Evolutionary conservation across 2,113 vertebrate species (phyloP).

Genomic region (Solea senegalensis): DNA sequence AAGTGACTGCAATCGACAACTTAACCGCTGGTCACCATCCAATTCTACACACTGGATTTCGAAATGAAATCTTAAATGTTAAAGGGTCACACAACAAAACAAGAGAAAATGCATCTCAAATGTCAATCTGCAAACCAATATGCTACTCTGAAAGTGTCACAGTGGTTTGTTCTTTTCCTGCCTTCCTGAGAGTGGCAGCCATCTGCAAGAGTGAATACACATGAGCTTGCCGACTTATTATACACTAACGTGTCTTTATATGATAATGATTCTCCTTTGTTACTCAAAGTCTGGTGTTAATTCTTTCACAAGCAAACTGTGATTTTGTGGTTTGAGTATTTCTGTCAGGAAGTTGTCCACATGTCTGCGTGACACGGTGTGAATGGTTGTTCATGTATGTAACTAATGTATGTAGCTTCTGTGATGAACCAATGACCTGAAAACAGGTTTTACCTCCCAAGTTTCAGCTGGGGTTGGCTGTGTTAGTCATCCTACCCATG

Average conservation of each 20-base stretch:
- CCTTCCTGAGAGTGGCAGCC: not conserved
- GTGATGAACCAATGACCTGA: no score
- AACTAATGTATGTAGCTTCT: no score
- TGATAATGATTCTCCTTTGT: slow-evolving; percentile 49
- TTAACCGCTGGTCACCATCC: not conserved
- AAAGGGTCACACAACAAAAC: no score
- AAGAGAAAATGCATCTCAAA: not conserved
- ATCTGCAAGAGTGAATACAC: not conserved
- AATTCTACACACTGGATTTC: not conserved
- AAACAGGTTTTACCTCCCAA: no score
- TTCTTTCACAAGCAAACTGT: slow-evolving; percentile 6
- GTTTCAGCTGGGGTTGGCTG: no score
- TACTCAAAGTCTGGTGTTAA: slow-evolving; percentile 1
- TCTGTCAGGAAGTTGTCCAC: no score
- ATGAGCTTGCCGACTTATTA: not conserved
- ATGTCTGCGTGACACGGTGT: no score
- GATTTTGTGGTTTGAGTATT: no score
- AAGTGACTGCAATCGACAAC: no score
- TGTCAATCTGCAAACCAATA: not conserved
- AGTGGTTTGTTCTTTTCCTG: not conserved
- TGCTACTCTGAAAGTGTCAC: not conserved
- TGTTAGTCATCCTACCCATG: slow-evolving; percentile 7
- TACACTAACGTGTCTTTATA: slow-evolving; percentile 23
- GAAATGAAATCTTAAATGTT: not conserved
- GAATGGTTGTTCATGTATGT: no score